A percentile compares a stretch with the other conserved stretches of the same genome.
phyloP scores from a whole-genome alignment of 1,140 invertebrate species.

The Rhagoletis pomonella region DNA sequence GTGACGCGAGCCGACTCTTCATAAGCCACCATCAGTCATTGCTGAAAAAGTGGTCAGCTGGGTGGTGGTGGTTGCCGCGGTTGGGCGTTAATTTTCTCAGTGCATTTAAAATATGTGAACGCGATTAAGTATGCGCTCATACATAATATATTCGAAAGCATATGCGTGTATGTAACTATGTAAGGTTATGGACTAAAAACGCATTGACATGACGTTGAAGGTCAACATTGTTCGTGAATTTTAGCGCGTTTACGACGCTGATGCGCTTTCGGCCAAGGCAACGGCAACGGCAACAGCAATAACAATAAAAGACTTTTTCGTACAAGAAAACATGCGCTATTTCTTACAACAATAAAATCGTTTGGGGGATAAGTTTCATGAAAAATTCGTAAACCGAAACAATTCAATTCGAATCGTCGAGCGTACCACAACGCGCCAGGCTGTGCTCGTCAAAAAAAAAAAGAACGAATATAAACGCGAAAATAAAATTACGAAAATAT shows the following conservation, averaged over 20 bases:
- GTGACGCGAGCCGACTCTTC: not conserved
- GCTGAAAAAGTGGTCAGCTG: slow-evolving; percentile 26
- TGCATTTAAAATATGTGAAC: not conserved
- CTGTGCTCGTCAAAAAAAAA: not conserved
- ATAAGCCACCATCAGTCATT: slow-evolving; percentile 23
- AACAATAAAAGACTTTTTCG: not conserved
- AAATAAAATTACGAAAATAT: not conserved
- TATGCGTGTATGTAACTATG: not conserved
- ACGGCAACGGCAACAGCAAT: slow-evolving; percentile 33
- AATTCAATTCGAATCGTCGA: too few relatives aligned
- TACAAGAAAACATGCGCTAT: not conserved
- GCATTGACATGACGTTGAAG: slow-evolving; percentile 39
- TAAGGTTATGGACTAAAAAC: not conserved
- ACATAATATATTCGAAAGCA: not conserved
- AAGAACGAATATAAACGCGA: not conserved
- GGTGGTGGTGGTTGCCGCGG: not conserved
- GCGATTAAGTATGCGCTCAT: not conserved
- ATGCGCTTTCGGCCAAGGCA: slow-evolving; percentile 45
- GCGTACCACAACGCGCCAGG: not conserved
- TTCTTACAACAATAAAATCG: too few relatives aligned
- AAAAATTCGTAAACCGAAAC: too few relatives aligned
- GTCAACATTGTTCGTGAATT: slow-evolving; percentile 13
- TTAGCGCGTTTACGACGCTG: not conserved
- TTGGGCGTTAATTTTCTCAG: not conserved
- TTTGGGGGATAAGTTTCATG: too few relatives aligned